Evolutionary conservation across 2,888 invertebrate genomes (phyloP), one percentile per base, ranked within the genome.

Genomic region (Epiblema foenella): DNA sequence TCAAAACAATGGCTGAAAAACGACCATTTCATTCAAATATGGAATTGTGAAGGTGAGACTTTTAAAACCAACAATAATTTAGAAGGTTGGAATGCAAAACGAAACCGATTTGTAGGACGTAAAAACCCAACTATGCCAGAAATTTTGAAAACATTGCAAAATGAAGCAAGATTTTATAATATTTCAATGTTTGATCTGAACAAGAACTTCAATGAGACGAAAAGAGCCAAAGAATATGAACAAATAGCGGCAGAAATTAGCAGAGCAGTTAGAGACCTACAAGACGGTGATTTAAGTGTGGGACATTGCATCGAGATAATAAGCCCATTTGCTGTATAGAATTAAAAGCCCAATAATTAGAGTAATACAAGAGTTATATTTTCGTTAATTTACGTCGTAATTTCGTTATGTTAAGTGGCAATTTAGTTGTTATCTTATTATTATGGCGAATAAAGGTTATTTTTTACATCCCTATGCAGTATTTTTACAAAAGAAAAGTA

Each of bases 241-340:
- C 51, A 10, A 52, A 52, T 29, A 51, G 20, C 33, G n/a, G 52
- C 64, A 60, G 54, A 49, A 68, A 65, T 54, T 56, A 65, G 60
- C 49, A 65, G 65, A 65, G 60, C 46, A 1, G 46, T 46, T 5
- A 46, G 46, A 46, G 46, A 46, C 5, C 46, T 46, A 46, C 46
- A 46, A 46, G 2, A 46, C 46, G 46, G 46, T n/a, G 15, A 3
- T 5, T n/a, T 46, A 15, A 46, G n/a, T n/a, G n/a, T 46, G 3
- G 46, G 46, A 7, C 46, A 46, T n/a, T 46, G n/a, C 7, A n/a
- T 46, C n/a, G 46, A 46, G 7, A 46, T 46, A 46, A n/a, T n/a
- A 46, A 46, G 46, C 46, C 46, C 46, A 46, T 46, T 46, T 46
- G 46, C n/a, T 5, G n/a, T 46, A n/a, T 12, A n/a, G n/a, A 46